Conservation (phyloP, 2,888 invertebrate genomes). For the Scaptomyza reducta region DNA sequence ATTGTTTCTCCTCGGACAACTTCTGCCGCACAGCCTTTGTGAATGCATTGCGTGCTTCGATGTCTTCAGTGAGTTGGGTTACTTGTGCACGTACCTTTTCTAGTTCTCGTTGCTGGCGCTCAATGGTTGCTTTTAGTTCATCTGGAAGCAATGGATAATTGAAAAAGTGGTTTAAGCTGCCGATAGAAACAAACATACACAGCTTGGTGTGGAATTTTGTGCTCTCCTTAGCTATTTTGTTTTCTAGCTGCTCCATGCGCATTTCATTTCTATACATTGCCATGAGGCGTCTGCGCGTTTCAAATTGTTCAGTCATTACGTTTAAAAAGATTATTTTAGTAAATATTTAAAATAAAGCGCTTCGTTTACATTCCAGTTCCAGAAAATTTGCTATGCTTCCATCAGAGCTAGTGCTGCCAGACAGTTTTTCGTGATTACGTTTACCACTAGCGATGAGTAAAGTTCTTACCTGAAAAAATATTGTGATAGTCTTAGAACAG, state of each 20-base stretch:
- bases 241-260: conserved; percentile 17
- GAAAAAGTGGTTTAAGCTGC: not conserved
- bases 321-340: not conserved
- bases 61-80: conserved; percentile 11
- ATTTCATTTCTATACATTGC: conserved; percentile 34
- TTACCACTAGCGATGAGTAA: conserved; percentile 12
- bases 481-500: not conserved
- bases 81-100: conserved; percentile 6
- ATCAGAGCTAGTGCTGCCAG: conserved; percentile 32
- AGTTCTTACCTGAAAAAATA: not conserved
- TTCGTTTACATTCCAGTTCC: conserved; percentile 17
- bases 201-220: conserved; percentile 25
- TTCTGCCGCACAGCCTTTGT: conserved; percentile 16
- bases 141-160: conserved; percentile 2
- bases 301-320: conserved; percentile 30
- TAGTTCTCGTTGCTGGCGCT: conserved; percentile 25
- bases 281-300: conserved; percentile 38
- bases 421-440: not conserved
- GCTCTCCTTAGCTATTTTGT: conserved; percentile 32
- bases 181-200: conserved; percentile 29
- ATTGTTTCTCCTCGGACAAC: conserved; percentile 26
- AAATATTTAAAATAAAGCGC: conserved; percentile 31
- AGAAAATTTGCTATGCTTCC: conserved; percentile 23
- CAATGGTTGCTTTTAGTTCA: not conserved
- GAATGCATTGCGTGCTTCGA: conserved; percentile 22